Evolutionary conservation across 1,140 invertebrate genomes (phyloP), one percentile per base, ranked within the genome.

Genomic region (Mactra quadrangularis): DNA sequence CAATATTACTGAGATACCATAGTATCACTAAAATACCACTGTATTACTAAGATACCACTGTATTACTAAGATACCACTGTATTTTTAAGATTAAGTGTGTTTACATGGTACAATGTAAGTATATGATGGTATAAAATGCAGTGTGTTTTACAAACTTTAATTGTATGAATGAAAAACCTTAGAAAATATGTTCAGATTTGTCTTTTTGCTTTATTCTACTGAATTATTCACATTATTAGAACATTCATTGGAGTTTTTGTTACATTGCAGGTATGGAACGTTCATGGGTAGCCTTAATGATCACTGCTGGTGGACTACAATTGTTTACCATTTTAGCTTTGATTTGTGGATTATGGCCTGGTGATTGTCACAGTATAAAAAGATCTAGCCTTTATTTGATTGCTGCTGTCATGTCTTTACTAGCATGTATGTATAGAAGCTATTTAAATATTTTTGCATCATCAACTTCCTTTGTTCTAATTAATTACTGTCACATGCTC

Each of bases 331-430:
- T 82, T 22, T 27, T 82, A 53, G 45, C 79, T 13, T 41, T 82
- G 19, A 82, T 82, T 13, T 82, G 66, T 25, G 79, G 79, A 27
- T 55, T 82, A 6, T 82, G 79, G 79, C 79, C 79, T 1, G 68
- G 66, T 0, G 79, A 82, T 7, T 82, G 66, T 38, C 52, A 59
- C n/a, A 41, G 66, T 11, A 41, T 82, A 22, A 87, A 81, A 38
- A 55, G 83, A 52, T 85, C 83, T 13, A 72, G 66, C 19, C 66
- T 90, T 15, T 90, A 88, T 53, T 82, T 90, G 3, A 53, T 72
- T 15, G 57, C 83, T 4, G 83, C 89, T 6, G 72, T 90, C 25
- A 50, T 90, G 57, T 75, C 83, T 7, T 82, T 90, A 0, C 17
- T 89, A 31, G 85, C 85, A 47, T 79, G 89, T 88, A 82, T 86